Base-by-base conservation (phyloP, 2,797 vertebrate genomes). In the Cryptoprocta ferox region DNA sequence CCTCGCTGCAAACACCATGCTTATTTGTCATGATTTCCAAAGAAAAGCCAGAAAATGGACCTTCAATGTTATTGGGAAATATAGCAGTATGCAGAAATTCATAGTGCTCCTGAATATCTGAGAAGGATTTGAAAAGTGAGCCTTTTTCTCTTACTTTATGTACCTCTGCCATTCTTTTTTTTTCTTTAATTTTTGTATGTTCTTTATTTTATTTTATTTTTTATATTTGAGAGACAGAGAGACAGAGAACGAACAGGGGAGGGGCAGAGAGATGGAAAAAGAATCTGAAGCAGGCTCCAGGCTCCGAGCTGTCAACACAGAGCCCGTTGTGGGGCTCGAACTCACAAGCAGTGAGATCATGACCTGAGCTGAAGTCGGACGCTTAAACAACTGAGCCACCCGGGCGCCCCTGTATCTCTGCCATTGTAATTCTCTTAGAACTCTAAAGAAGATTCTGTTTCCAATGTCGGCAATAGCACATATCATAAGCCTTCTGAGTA, bases 341-440 rank as follows among this genome's bases (percentile, higher is more conserved):
- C 56, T 59, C 56, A 21, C 56, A 0, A 9, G 21, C 56, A 21
- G 16, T 24, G 56, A 21, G 6, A 59, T 59, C 56, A 24, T 24
- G 5, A 59, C 21, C 56, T 24, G 56, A 59, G 56, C 56, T 7
- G 21, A 24, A 59, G 56, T 59, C 2, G 21, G 56, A 59, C 1
- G 8, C 56, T 21, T 59, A 59, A 59, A 0, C 21, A 1, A 21
- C 56, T 24, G 21, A 59, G 56, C 56, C 56, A 3, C 56, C 21
- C 56, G 2, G 21, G 56, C 56, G 7, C 18, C 6, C 18, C 53
- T 56, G 13, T 32, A 10, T 10, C 39, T 42, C 8, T 75, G 86
- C 12, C 18, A 78, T 88, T 75, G 26, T 76, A 39, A 88, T 84
- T 83, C 35, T 97, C 45, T 94, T 35, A 95, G 56, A 93, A 83